Conservation (phyloP, 2,113 vertebrate species). For the Rhagologus leucostigma region DNA sequence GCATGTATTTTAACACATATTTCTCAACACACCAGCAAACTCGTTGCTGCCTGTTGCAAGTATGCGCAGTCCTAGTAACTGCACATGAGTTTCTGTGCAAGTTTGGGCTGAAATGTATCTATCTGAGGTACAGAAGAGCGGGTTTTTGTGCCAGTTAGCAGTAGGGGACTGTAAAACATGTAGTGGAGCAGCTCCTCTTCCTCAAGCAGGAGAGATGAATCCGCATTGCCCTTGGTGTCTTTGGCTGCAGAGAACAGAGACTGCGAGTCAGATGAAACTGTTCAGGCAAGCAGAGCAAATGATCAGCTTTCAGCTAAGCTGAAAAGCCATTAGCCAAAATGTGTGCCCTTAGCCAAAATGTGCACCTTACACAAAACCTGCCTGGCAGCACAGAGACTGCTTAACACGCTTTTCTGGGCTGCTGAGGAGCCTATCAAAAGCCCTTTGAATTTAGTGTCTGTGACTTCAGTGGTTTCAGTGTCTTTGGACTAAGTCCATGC, state of each 20-base stretch:
- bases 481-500: neutral
- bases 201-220: neutral
- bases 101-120: neutral
- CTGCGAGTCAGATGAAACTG: neutral
- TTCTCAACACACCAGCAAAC: neutral
- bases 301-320: neutral
- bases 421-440: fast-evolving
- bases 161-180: fast-evolving
- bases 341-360: neutral
- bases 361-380: neutral
- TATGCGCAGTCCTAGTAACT: neutral
- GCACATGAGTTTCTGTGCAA: neutral
- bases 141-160: neutral
- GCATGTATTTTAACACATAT: neutral
- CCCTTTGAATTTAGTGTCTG: fast-evolving
- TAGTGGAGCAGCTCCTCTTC: neutral
- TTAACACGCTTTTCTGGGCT: fast-evolving
- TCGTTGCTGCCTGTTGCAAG: neutral
- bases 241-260: neutral
- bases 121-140: neutral
- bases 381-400: neutral
- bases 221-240: neutral
- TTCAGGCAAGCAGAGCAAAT: neutral
- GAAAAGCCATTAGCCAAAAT: neutral
- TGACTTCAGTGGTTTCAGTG: neutral